Percentiles rank a stretch among this genome's conserved stretches.
phyloP scores from a whole-genome alignment of 2,888 invertebrate genomes.

The Clusia tigrina region DNA sequence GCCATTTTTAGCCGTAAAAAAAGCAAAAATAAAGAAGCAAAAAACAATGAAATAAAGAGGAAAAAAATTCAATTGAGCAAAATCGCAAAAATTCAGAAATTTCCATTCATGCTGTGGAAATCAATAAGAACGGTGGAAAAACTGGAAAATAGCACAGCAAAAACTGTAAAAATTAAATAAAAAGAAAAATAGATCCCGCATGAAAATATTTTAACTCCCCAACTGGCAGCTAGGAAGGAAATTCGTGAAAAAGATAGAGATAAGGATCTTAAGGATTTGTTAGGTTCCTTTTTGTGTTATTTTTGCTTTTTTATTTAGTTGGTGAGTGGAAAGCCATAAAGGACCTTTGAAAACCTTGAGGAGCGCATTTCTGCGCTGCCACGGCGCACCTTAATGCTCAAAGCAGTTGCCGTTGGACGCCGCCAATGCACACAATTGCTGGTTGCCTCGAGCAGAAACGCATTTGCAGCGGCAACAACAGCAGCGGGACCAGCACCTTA shows the following conservation, averaged over 20 bases:
- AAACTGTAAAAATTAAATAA: background rate
- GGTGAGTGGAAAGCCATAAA: background rate
- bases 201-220: background rate
- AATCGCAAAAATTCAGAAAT: constrained; percentile 3
- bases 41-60: background rate
- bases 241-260: background rate
- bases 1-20: background rate
- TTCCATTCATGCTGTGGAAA: background rate
- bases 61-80: background rate
- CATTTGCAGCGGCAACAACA: too few relatives aligned
- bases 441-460: background rate
- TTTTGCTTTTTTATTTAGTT: background rate
- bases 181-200: constrained; percentile 6
- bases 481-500: background rate
- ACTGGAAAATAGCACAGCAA: background rate
- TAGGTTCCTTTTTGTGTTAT: background rate
- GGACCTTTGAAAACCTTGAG: background rate
- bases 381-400: too few relatives aligned
- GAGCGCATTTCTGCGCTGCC: background rate
- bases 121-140: background rate
- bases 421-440: background rate
- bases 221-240: background rate
- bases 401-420: background rate
- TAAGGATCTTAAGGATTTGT: background rate
- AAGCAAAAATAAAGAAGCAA: background rate